Percentiles rank a stretch among this genome's conserved stretches.
These are phyloP conservation scores for fruit fly (Drosophila melanogaster) DNA, from an alignment of 1,140 invertebrate genomes.

Conservation along the genomic window DNA sequence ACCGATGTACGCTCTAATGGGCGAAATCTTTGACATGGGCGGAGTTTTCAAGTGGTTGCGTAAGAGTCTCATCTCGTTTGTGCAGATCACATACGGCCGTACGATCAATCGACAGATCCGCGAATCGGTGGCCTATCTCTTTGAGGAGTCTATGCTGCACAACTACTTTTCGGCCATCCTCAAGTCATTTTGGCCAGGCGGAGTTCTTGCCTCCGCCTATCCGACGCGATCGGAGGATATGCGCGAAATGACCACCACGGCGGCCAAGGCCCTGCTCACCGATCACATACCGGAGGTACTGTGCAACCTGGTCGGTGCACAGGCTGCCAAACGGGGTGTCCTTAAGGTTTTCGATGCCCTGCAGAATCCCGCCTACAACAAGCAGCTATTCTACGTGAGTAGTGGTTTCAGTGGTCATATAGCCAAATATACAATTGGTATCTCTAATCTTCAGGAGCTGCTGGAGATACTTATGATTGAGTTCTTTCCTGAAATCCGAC, in stretches of 20 bases:
- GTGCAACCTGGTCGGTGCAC: slow-evolving; percentile 93
- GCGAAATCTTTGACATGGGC: slow-evolving; percentile 95
- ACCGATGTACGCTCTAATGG: slow-evolving; percentile 93
- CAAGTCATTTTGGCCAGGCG: slow-evolving; percentile 95
- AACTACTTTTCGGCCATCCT: slow-evolving; percentile 93
- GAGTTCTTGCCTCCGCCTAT: slow-evolving; percentile 87
- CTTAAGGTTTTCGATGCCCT: slow-evolving; percentile 94
- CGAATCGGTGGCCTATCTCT: slow-evolving; percentile 93
- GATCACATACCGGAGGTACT: slow-evolving; percentile 92
- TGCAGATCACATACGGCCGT: slow-evolving; percentile 95
- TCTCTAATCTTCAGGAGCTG: slow-evolving; percentile 87
- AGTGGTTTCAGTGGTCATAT: background rate
- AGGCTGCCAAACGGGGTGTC: slow-evolving; percentile 92
- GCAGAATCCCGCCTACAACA: slow-evolving; percentile 94
- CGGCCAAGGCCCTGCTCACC: slow-evolving; percentile 86
- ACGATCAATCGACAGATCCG: slow-evolving; percentile 96
- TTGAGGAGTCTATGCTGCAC: slow-evolving; percentile 95
- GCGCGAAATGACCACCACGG: slow-evolving; percentile 86
- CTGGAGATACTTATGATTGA: slow-evolving; percentile 90
- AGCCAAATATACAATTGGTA: background rate
- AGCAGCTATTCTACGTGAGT: slow-evolving; percentile 96
- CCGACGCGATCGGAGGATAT: slow-evolving; percentile 88
- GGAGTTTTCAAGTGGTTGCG: slow-evolving; percentile 94
- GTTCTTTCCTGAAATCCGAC: slow-evolving; percentile 89
- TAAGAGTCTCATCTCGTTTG: slow-evolving; percentile 94